Evolutionary conservation across 1,140 invertebrate species (phyloP).

Genomic region (Zelostemma sp.): DNA sequence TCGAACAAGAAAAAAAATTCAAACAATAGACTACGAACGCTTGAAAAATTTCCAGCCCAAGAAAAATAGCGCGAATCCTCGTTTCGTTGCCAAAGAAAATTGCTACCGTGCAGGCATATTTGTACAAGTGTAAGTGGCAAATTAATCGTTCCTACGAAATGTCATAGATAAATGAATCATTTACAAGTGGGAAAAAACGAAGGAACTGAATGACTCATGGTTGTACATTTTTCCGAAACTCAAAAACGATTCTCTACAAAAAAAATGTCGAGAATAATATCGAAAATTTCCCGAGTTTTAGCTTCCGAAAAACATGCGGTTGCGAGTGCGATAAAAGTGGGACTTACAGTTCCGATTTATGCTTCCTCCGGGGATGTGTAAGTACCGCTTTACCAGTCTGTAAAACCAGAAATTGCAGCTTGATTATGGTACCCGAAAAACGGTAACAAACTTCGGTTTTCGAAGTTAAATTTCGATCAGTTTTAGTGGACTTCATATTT

Average conservation of each 20-base stretch:
- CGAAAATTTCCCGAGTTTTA: constrained; percentile 10
- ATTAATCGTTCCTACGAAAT: neutral
- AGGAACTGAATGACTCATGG: too few species aligned
- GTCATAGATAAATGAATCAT: constrained; percentile 21
- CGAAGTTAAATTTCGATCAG: too few species aligned
- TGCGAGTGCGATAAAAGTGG: neutral
- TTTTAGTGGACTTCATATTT: too few species aligned
- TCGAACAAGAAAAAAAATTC: constrained; percentile 16
- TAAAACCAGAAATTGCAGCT: constrained; percentile 3
- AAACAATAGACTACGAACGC: neutral
- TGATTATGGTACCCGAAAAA: too few species aligned
- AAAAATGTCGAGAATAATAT: constrained; percentile 5
- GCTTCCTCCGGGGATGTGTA: constrained; percentile 5
- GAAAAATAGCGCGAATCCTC: neutral
- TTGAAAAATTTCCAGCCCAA: too few species aligned
- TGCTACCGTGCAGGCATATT: constrained; percentile 29
- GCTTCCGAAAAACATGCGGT: neutral
- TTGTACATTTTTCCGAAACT: too few species aligned
- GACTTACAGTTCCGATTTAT: constrained; percentile 18
- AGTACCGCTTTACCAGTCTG: constrained; percentile 17
- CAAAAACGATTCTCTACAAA: too few species aligned
- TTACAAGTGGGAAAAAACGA: constrained; percentile 6
- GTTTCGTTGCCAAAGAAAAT: constrained; percentile 14
- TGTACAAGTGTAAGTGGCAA: neutral
- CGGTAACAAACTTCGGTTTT: too few species aligned